These are phyloP conservation scores for Phalangium opilio DNA, from an alignment of 2,888 invertebrate species.

Conservation along the genomic window DNA sequence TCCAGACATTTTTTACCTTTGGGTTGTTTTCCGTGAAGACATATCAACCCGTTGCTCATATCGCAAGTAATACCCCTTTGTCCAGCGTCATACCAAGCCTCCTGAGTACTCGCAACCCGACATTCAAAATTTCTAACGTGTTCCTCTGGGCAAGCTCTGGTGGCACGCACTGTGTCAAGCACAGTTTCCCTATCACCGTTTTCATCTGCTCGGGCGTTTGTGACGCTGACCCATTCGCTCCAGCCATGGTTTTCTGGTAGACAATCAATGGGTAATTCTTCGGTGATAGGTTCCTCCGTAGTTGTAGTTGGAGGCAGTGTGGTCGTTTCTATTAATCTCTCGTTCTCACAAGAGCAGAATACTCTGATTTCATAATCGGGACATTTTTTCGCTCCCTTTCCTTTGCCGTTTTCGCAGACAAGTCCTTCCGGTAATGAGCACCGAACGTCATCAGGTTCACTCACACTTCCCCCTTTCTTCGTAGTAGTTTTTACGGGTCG, in stretches of 20 bases:
- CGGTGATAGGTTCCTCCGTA: neutral
- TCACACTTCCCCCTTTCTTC: neutral
- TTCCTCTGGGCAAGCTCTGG: constrained; percentile 14
- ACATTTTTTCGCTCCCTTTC: constrained; percentile 12
- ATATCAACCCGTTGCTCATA: constrained; percentile 23
- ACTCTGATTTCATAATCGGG: constrained; percentile 25
- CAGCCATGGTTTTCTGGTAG: neutral
- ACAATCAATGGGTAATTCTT: neutral
- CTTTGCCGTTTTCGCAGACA: constrained; percentile 3
- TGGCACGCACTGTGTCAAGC: constrained; percentile 19
- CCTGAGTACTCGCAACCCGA: constrained; percentile 21
- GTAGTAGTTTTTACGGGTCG: neutral
- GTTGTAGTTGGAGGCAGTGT: neutral
- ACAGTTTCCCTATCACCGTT: constrained; percentile 15
- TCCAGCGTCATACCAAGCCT: constrained; percentile 21
- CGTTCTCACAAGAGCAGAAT: constrained; percentile 15
- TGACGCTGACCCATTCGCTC: constrained; percentile 17
- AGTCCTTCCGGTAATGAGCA: constrained; percentile 12
- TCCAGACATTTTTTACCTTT: constrained; percentile 44
- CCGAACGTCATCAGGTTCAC: neutral
- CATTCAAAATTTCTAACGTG: constrained; percentile 24
- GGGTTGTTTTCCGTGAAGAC: constrained; percentile 20
- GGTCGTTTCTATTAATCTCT: neutral
- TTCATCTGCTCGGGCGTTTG: constrained; percentile 7
- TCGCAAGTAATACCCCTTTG: constrained; percentile 26